Percentiles rank a stretch among this genome's conserved stretches.
These are phyloP conservation scores for Amblyraja radiata DNA, from an alignment of 2,797 vertebrate genomes.

Conservation along the genomic window DNA sequence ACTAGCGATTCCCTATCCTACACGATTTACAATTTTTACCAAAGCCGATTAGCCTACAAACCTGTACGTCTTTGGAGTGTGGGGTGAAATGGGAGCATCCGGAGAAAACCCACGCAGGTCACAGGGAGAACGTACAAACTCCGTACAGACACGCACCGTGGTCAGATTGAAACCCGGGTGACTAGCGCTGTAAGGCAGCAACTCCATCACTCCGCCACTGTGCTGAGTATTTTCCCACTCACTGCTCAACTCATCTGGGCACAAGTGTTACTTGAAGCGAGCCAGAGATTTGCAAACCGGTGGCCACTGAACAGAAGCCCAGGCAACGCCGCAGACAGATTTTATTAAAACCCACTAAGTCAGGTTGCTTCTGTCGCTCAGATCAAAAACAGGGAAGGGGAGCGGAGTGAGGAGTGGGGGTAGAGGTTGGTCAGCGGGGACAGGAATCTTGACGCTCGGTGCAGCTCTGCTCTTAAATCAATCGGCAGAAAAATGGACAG, in stretches of 20 bases:
- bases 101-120: too few relatives aligned
- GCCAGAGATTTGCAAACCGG: not conserved
- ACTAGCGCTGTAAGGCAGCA: too few relatives aligned
- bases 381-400: conserved; percentile 22
- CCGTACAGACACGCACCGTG: too few relatives aligned
- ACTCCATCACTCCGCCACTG: too few relatives aligned
- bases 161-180: too few relatives aligned
- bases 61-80: too few relatives aligned
- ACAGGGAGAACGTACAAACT: too few relatives aligned
- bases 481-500: conserved; percentile 40
- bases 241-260: not conserved
- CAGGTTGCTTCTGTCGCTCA: not conserved
- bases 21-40: too few relatives aligned
- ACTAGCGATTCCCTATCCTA: too few relatives aligned
- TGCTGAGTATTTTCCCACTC: not conserved
- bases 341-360: conserved; percentile 32
- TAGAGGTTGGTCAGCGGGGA: not conserved
- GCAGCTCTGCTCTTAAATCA: conserved; percentile 44
- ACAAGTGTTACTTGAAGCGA: not conserved
- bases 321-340: not conserved
- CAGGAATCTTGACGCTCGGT: conserved; percentile 29
- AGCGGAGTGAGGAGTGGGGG: too few relatives aligned
- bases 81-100: too few relatives aligned
- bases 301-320: not conserved
- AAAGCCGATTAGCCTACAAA: too few relatives aligned